Evolutionary conservation across 2,888 invertebrate species (phyloP), one percentile per base, ranked within the genome.

Genomic region (Epiblema foenella): DNA sequence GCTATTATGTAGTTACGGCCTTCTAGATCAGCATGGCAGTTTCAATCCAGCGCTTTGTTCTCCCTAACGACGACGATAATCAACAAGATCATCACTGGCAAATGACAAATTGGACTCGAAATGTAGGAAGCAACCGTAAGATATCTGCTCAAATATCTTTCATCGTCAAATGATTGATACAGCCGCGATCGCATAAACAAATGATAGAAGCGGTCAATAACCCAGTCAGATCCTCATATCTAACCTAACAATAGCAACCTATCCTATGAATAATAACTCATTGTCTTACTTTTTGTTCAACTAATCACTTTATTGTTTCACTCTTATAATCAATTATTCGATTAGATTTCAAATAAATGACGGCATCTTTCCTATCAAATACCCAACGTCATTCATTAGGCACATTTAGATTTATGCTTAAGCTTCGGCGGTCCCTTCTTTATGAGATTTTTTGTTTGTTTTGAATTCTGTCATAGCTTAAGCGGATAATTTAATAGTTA

Each of bases 251-350:
- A 91, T 91, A 88, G 88, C 80, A 87, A 86, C 85, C 85, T 89
- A 89, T 90, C 85, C 83, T 79, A 83, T 84, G 88, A 89, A 91
- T 92, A 92, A 93, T 93, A 92, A 90, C 84, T 93, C 92, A 91
- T 93, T 93, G 93, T 93, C 91, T 89, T 87, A 88, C 87, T 89
- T 93, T 92, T 91, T 91, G 90, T 93, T 86, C 81, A 88, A 90
- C 91, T 93, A 93, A 93, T 93, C 92, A 92, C 90, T 93, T 91
- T 89, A 93, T 93, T 93, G 93, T 93, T 93, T 89, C 85, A 85
- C 84, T 89, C 86, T 85, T 88, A 87, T 90, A 93, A 93, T 93
- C 93, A 93, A 93, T 93, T 93, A 93, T 87, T 91, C 90, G 89
- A 90, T 93, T 92, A 90, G 85, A 85, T 91, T 90, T 88, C 89